These are phyloP conservation scores for Lydus trimaculatus DNA, from an alignment of 2,888 invertebrate genomes.

Conservation along the genomic window DNA sequence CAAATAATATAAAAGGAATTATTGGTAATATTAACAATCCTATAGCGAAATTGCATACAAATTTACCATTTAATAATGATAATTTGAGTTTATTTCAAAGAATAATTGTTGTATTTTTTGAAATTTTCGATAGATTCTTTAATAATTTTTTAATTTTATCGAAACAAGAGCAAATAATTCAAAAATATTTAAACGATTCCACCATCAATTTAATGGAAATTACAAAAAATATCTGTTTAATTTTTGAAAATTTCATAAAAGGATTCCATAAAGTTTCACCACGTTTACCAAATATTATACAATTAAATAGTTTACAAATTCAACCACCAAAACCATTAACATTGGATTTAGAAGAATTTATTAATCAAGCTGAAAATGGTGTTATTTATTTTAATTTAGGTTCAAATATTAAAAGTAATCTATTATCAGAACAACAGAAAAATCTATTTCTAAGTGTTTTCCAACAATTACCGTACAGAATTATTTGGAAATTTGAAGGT, in stretches of 20 bases:
- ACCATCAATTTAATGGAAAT: slow-evolving; percentile 13
- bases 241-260: slow-evolving; percentile 37
- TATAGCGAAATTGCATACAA: slow-evolving; percentile 43
- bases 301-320: slow-evolving; percentile 64
- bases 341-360: slow-evolving; percentile 14
- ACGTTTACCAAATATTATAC: slow-evolving; percentile 55
- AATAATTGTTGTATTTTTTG: slow-evolving; percentile 24
- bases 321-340: slow-evolving; percentile 16
- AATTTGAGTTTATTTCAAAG: slow-evolving; percentile 38
- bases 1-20: slow-evolving; percentile 33
- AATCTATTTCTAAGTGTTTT: slow-evolving; percentile 19
- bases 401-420: slow-evolving; percentile 22
- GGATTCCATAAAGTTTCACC: slow-evolving; percentile 36
- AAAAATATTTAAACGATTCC: slow-evolving; percentile 6
- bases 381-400: slow-evolving; percentile 30
- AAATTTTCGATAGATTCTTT: slow-evolving; percentile 16
- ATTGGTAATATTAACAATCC: slow-evolving; percentile 46
- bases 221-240: slow-evolving; percentile 12
- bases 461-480: slow-evolving; percentile 23
- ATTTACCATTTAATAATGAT: slow-evolving; percentile 32
- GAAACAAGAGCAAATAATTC: slow-evolving; percentile 11
- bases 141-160: slow-evolving; percentile 12
- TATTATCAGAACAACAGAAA: slow-evolving; percentile 18
- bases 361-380: slow-evolving; percentile 17
- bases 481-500: slow-evolving; percentile 28